Evolutionary conservation across 2,888 invertebrate genomes (phyloP).

Genomic region (Neoscelio sp.): DNA sequence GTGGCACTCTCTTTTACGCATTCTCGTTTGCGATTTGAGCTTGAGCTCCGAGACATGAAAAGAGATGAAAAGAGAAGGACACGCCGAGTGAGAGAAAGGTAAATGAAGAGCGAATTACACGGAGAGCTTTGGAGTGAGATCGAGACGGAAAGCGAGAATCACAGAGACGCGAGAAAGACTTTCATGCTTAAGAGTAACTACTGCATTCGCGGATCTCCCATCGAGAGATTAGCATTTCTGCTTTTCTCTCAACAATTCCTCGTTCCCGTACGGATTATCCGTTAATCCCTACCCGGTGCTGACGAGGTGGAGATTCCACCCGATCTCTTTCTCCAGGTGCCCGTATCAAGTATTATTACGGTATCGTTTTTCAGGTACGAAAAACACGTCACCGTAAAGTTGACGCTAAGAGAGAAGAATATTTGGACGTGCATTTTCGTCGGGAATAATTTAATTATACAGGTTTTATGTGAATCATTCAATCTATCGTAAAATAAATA

Average conservation of each 20-base stretch:
- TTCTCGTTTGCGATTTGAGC: conserved; percentile 68
- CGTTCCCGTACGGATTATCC: conserved; percentile 82
- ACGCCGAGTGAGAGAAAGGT: conserved; percentile 42
- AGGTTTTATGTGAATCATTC: conserved; percentile 58
- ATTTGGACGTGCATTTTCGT: conserved; percentile 48
- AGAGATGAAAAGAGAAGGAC: conserved; percentile 59
- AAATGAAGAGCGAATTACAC: conserved; percentile 66
- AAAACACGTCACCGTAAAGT: conserved; percentile 58
- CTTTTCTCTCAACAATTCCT: conserved; percentile 82
- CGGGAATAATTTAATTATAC: conserved; percentile 47
- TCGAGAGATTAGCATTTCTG: conserved; percentile 83
- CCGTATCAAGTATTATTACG: conserved; percentile 82
- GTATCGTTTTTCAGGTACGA: conserved; percentile 76
- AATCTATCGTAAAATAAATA: conserved; percentile 62
- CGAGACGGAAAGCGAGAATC: conserved; percentile 61
- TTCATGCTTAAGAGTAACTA: conserved; percentile 70
- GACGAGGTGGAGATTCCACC: conserved; percentile 68
- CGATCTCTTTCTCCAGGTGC: conserved; percentile 77
- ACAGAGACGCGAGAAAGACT: conserved; percentile 66
- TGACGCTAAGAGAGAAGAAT: conserved; percentile 42
- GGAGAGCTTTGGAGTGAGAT: conserved; percentile 56
- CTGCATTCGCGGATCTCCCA: conserved; percentile 78
- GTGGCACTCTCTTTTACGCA: conserved; percentile 68
- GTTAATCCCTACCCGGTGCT: conserved; percentile 79
- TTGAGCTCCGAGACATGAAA: conserved; percentile 60